Base-by-base conservation (phyloP, 2,113 vertebrate species). In the Urocolius indicus region DNA sequence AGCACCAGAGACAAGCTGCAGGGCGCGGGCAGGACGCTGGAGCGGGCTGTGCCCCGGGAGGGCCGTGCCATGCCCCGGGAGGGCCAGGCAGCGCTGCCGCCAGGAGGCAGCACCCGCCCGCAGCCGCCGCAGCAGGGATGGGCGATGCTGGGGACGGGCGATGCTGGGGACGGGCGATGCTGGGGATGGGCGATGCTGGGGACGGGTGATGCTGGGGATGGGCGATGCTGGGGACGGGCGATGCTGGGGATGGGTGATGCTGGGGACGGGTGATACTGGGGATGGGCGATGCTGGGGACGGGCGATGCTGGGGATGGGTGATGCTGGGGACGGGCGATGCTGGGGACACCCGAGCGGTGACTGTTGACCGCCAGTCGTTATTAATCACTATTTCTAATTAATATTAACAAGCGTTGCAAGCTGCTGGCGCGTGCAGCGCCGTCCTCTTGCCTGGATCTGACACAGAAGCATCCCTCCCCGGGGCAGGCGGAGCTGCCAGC, bases 71-170 rank as follows among this genome's bases (percentile, higher is more conserved):
- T n/a, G n/a, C n/a, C n/a, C n/a, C n/a, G n/a, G n/a, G n/a, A n/a
- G n/a, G n/a, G n/a, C n/a, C n/a, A n/a, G 24, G 52, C 52, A 54
- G 52, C 52, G 13, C 24, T 24, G 34, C 68, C 96, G 77, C 93
- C 87, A 97, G 97, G 83, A 88, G 97, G 96, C 96, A 97, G 97
- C 95, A 97, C 19, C 81, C 22, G 15, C 45, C 51, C 30, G 20
- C 38, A 41, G 52, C 52, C 29, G 27, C 52, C 52, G 7, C 52
- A 15, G 15, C 12, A 12, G 38, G 38, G 55, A 15, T 13, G 66
- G 24, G 41, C n/a, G n/a, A 55, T 19, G 34, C 51, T 16, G 24
- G 15, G 38, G 55, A 15, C 11, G 66, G 24, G 41, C n/a, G n/a
- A 55, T 19, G 34, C 45, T 16, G 24, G 15, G 24, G 15, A 32